Conservation (phyloP, 1,140 invertebrate species). For the Brachionus asplanchnoidis region DNA sequence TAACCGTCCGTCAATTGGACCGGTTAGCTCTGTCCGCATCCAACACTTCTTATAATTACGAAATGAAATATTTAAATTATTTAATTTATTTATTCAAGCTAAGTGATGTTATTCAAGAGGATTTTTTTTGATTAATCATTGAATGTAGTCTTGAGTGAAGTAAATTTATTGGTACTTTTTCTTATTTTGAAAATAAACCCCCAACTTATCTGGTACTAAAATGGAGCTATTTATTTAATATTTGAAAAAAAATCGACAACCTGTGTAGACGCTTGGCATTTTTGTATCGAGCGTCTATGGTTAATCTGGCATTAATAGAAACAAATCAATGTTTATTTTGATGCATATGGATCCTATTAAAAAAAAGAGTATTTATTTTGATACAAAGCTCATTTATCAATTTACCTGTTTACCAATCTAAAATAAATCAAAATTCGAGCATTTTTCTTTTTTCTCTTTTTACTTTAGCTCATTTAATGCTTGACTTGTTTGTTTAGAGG, state of each 20-base stretch:
- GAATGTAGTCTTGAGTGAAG: neutral
- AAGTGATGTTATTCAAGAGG: too few relatives aligned
- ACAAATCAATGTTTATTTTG: neutral
- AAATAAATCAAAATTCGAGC: neutral
- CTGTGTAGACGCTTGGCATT: constrained; percentile 2
- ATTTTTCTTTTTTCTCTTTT: neutral
- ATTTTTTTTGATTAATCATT: neutral
- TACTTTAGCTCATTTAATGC: neutral
- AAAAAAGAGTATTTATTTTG: neutral
- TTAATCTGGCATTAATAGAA: constrained; percentile 23
- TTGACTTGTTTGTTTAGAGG: neutral
- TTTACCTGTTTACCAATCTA: constrained; percentile 12
- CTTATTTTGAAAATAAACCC: neutral
- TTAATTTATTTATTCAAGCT: too few relatives aligned
- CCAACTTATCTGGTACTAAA: neutral
- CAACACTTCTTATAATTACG: too few relatives aligned
- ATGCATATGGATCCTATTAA: constrained; percentile 31
- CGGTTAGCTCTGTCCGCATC: too few relatives aligned
- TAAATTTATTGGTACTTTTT: neutral
- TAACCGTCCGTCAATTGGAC: too few relatives aligned
- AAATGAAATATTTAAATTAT: too few relatives aligned
- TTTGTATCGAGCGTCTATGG: neutral
- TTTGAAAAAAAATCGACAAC: neutral
- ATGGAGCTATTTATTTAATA: constrained; percentile 1
- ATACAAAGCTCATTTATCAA: constrained; percentile 21